phyloP scores from a whole-genome alignment of 2,888 invertebrate species.

The Phrixothrix hirtus region DNA sequence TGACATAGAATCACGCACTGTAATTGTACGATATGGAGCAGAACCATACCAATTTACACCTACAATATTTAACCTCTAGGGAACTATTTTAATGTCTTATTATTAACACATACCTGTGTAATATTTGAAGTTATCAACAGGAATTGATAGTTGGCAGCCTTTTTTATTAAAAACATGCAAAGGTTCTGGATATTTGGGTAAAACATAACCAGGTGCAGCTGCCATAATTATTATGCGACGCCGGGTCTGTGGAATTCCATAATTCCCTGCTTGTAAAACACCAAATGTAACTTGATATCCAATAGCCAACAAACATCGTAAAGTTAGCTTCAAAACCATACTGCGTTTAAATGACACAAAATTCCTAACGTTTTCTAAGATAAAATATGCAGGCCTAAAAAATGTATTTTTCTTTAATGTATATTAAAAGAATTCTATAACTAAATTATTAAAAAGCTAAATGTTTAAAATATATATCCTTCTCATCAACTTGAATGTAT shows the following conservation, averaged over 20 bases:
- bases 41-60: conserved; percentile 66
- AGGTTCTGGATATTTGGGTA: conserved; percentile 81
- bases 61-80: too few species aligned
- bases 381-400: conserved; percentile 70
- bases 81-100: too few species aligned
- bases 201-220: conserved; percentile 74
- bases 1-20: conserved; percentile 79
- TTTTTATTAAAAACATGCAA: conserved; percentile 72
- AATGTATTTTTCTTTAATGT: too few species aligned
- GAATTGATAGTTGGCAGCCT: conserved; percentile 66
- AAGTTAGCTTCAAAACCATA: conserved; percentile 78
- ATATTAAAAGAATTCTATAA: too few species aligned
- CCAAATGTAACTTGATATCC: conserved; percentile 88
- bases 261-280: conserved; percentile 83
- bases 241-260: conserved; percentile 82
- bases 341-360: conserved; percentile 82
- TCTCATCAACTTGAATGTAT: too few species aligned
- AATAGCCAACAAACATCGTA: conserved; percentile 77
- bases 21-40: conserved; percentile 77
- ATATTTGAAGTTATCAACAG: conserved; percentile 61
- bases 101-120: conserved; percentile 51
- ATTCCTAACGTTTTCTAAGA: conserved; percentile 84
- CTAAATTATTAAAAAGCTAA: too few species aligned
- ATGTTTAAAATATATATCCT: too few species aligned
- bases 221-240: conserved; percentile 75